These are phyloP conservation scores for Dryobates pubescens DNA, from an alignment of 2,797 vertebrate genomes.

Conservation along the genomic window DNA sequence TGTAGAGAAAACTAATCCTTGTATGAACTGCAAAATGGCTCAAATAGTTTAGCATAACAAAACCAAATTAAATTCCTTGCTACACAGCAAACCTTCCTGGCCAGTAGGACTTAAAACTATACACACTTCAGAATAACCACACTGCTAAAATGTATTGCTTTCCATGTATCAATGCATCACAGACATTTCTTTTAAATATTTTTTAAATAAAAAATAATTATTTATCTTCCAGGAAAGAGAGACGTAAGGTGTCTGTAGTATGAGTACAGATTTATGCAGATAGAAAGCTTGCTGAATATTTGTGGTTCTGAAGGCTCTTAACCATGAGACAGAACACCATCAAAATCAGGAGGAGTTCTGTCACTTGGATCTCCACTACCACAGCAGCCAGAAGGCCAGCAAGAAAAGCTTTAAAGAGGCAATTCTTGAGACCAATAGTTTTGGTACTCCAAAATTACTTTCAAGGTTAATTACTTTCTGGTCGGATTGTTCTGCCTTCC, in stretches of 20 bases:
- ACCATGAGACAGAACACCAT: not conserved
- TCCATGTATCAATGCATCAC: not conserved
- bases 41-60: not conserved
- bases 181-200: not conserved
- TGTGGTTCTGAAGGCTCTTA: not conserved
- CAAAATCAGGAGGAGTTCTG: not conserved
- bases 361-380: not conserved
- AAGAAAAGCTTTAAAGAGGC: not conserved
- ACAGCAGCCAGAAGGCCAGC: not conserved
- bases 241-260: not conserved
- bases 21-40: not conserved
- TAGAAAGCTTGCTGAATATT: not conserved
- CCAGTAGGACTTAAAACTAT: not conserved
- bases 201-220: not conserved
- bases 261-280: not conserved
- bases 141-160: not conserved
- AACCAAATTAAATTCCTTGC: not conserved
- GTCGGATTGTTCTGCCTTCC: not conserved
- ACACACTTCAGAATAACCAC: not conserved
- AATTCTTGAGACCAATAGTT: not conserved
- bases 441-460: not conserved
- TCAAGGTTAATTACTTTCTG: not conserved
- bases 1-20: not conserved
- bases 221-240: not conserved
- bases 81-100: not conserved